Base-by-base conservation (phyloP, 64 coral and sea anemone species). In the Astreopora myriophthalma region DNA sequence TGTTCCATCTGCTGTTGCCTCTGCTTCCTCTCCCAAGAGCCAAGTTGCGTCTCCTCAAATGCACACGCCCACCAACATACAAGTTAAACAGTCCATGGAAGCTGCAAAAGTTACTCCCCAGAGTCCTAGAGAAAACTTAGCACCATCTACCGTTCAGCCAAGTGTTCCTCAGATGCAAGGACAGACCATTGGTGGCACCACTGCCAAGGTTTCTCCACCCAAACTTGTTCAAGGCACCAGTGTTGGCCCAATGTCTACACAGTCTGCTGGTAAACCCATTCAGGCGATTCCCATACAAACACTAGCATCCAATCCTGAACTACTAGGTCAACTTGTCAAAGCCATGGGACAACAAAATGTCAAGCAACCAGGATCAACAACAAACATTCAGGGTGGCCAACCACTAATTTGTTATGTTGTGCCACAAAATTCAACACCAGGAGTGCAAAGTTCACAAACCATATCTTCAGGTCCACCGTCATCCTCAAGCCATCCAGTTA, bases 381-480 rank as follows among this genome's bases (percentile, higher is more conserved):
- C 52, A 35, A 63, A 58, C 29, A 36, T 64, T 64, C 79, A 82
- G 52, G 60, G 31, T 82, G 57, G 57, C 19, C 79, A 82, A 64
- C 79, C 79, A 60, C 55, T 82, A 6, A 82, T 82, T 58, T 82
- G 79, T 64, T 82, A 82, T 65, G 79, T 82, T 35, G 79, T 82
- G 33, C 79, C 79, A 63, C 79, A 82, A 81, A 81, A 36, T 35
- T 35, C 77, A 34, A 9, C 77, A 64, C 37, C 79, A 34, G 79
- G 79, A 64, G 55, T 9, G 9, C 79, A 63, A 25, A 33, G 31
- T 24, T 62, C 79, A 82, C 79, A 82, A 64, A 34, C 79, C 2
- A 63, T 63, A 64, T 82, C 76, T 34, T 58, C 76, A 17, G 6
- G 28, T 60, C 40, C 74, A 16, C 7, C 49, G 44, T 31, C 76